phyloP scores from a whole-genome alignment of 1,140 invertebrate genomes.

The Geopemphigus sp. region DNA sequence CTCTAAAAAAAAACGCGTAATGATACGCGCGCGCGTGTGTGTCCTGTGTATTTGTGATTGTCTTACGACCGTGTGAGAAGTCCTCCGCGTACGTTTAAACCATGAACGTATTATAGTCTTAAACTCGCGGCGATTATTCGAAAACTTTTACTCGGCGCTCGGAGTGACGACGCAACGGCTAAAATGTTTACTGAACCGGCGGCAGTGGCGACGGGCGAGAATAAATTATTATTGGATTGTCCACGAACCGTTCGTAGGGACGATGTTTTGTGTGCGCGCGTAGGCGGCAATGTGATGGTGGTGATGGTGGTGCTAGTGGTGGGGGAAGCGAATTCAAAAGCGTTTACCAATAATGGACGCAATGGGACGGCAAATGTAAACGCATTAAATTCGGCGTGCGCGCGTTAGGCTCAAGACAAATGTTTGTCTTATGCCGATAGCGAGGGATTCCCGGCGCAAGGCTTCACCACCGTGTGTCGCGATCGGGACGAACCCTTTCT shows the following conservation, averaged over 20 bases:
- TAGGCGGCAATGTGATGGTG: not conserved
- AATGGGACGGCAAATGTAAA: constrained; percentile 47
- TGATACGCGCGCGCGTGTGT: too few relatives aligned
- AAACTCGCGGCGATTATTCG: not conserved
- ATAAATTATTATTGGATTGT: constrained; percentile 26
- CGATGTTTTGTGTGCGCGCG: not conserved
- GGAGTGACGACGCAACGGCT: not conserved
- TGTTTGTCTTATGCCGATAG: constrained; percentile 41
- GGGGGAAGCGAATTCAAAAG: not conserved
- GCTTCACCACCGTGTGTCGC: not conserved
- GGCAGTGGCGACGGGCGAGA: not conserved
- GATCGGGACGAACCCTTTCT: constrained; percentile 5
- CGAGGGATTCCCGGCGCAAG: not conserved
- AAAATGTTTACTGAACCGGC: constrained; percentile 21
- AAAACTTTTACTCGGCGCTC: not conserved
- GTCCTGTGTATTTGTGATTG: too few relatives aligned
- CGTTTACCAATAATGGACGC: constrained; percentile 43
- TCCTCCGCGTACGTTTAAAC: too few relatives aligned
- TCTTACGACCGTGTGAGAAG: too few relatives aligned
- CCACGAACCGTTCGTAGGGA: not conserved
- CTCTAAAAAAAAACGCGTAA: too few relatives aligned
- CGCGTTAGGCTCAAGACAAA: constrained; percentile 23
- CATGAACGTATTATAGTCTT: not conserved
- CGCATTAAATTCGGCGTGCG: constrained; percentile 29
- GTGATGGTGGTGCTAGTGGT: not conserved